phyloP scores from a whole-genome alignment of 2,888 invertebrate species.

The Eupeodes latifasciatus region DNA sequence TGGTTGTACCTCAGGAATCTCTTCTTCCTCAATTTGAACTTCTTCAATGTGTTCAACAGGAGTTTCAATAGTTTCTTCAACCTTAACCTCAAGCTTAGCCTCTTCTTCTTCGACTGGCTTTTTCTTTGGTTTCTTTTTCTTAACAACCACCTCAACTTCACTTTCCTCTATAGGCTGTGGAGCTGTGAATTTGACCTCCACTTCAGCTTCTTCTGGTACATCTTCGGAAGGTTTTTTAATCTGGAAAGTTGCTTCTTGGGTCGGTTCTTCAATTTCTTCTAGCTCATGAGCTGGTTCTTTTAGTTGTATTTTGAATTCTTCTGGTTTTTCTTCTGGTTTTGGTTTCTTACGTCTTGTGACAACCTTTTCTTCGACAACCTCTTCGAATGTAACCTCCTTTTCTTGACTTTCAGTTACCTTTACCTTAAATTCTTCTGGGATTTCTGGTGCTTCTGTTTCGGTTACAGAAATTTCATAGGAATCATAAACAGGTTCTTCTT shows the following conservation, averaged over 20 bases:
- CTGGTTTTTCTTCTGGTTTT: conserved; percentile 79
- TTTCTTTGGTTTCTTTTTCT: conserved; percentile 80
- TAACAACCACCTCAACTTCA: conserved; percentile 73
- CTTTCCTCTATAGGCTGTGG: conserved; percentile 74
- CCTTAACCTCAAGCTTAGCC: conserved; percentile 74
- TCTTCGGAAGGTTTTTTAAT: conserved; percentile 77
- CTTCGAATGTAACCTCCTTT: conserved; percentile 80
- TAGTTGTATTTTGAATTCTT: conserved; percentile 80
- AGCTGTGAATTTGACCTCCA: conserved; percentile 78
- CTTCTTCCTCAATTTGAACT: conserved; percentile 73
- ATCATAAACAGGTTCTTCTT: conserved; percentile 79
- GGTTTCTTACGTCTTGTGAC: conserved; percentile 82
- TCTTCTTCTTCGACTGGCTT: conserved; percentile 80
- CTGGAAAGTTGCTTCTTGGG: conserved; percentile 67
- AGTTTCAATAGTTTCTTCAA: conserved; percentile 78
- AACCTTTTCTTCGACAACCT: conserved; percentile 82
- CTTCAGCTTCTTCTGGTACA: conserved; percentile 81
- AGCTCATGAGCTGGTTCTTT: conserved; percentile 78
- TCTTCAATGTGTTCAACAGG: conserved; percentile 72
- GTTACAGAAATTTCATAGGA: conserved; percentile 81
- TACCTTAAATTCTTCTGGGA: conserved; percentile 81
- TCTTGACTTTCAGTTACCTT: conserved; percentile 82
- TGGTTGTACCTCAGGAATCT: conserved; percentile 63
- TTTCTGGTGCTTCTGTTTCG: conserved; percentile 82
- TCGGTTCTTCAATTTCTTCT: conserved; percentile 78